phyloP scores from a whole-genome alignment of 2,888 invertebrate genomes.

The Heliconius cydno region DNA sequence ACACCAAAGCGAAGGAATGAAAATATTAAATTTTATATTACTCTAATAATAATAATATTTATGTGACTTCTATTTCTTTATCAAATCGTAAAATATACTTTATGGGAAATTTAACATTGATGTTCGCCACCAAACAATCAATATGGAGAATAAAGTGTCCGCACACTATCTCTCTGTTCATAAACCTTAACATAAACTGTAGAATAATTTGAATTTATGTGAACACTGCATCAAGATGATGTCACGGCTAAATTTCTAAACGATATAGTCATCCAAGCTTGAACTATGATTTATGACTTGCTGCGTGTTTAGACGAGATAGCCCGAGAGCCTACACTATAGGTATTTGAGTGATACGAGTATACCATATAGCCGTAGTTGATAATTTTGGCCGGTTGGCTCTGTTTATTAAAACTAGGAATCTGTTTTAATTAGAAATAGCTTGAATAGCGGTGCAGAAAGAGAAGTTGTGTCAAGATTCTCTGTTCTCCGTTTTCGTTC shows the following conservation, averaged over 20 bases:
- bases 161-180: background rate
- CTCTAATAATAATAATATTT: too few relatives aligned
- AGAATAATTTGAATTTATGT: conserved; percentile 8
- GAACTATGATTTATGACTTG: conserved; percentile 23
- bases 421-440: background rate
- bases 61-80: background rate
- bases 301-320: conserved; percentile 19
- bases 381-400: background rate
- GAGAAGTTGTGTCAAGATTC: too few relatives aligned
- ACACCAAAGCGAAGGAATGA: too few relatives aligned
- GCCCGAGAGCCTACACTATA: background rate
- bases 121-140: too few relatives aligned
- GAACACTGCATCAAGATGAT: conserved; percentile 14
- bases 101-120: background rate
- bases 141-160: background rate
- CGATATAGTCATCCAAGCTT: conserved; percentile 21
- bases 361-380: background rate
- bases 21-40: too few relatives aligned
- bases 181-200: background rate
- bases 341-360: background rate
- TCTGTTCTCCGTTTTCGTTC: too few relatives aligned
- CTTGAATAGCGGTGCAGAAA: background rate
- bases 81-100: background rate
- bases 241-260: conserved; percentile 4
- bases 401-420: background rate